phyloP scores from a whole-genome alignment of 64 coral and sea anemone genomes.

The Dendronephthya gigantea region DNA sequence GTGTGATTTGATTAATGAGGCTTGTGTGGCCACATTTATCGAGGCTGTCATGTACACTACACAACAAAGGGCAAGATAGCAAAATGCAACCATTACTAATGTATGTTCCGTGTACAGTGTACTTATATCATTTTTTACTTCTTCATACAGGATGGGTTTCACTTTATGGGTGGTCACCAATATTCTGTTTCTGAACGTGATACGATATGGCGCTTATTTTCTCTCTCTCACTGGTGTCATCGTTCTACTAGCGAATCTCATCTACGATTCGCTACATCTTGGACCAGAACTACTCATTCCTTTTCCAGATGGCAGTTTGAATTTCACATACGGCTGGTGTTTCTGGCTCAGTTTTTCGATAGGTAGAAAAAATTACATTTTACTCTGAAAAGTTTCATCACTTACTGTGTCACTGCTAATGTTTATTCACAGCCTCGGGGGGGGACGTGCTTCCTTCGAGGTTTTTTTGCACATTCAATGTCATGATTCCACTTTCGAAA shows the following conservation, averaged over 20 bases:
- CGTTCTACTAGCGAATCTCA: neutral
- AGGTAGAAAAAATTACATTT: neutral
- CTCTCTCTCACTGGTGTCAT: constrained; percentile 6
- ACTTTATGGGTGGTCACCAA: neutral
- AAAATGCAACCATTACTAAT: too few relatives aligned
- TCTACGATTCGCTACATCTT: neutral
- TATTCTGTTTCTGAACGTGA: neutral
- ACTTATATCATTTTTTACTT: neutral
- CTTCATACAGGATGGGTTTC: neutral
- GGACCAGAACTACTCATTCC: neutral
- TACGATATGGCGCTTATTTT: constrained; percentile 5
- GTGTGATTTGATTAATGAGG: too few relatives aligned
- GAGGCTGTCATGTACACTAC: too few relatives aligned
- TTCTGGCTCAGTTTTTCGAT: neutral
- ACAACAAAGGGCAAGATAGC: too few relatives aligned
- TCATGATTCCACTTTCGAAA: too few relatives aligned
- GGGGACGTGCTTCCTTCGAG: too few relatives aligned
- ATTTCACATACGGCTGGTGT: neutral
- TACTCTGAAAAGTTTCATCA: neutral
- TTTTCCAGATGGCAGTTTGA: neutral
- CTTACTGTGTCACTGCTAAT: neutral
- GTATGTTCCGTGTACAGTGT: too few relatives aligned
- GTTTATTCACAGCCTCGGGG: too few relatives aligned
- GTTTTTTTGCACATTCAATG: too few relatives aligned
- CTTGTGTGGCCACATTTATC: too few relatives aligned